Evolutionary conservation across 1,140 invertebrate species (phyloP), one percentile per base, ranked within the genome.

Genomic region (Caenorhabditis latens): DNA sequence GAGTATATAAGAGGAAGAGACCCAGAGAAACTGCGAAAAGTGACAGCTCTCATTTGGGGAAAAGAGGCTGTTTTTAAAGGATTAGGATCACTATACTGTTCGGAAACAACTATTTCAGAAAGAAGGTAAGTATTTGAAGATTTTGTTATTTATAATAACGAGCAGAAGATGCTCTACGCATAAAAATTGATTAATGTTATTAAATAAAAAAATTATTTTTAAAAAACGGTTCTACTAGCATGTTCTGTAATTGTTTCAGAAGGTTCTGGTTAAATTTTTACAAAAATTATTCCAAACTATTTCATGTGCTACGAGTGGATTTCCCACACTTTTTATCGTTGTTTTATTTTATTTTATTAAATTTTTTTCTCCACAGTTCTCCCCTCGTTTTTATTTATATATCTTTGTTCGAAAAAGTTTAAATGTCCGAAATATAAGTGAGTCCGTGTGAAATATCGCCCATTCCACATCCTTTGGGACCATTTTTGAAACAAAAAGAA

Each of bases 391-490:
- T 46, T 16, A 14, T 46, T 71, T 71, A 46, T 71, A 13, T 46
- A 2, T 71, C 4, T 71, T n/a, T 46, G 5, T 48, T 71, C 16
- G 1, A 16, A n/a, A 8, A 71, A n/a, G 65, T 71, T 48, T 71
- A 11, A 46, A 71, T 46, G 43, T 43, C 65, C 42, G 40, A n/a
- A 19, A 48, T 71, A 63, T 71, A 71, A 71, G 65, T 71, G 65
- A 71, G 65, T 46, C 65, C 43, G n/a, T 71, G 65, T 71, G 42
- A 71, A 71, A 71, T 48, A 71, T 71, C n/a, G 65, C 40, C 63
- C 24, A 40, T 65, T 65, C 40, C 11, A 40, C 11, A 65, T 71
- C 65, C 65, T 71, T 71, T 71, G 65, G 65, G 65, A 48, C 65
- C 42, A 8, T 71, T 71, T 71, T 71, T 71, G 19, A n/a, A 43